Percentiles rank a stretch among this genome's conserved stretches.
phyloP scores from a whole-genome alignment of 2,797 vertebrate species.

The Silurus lanzhouensis region DNA sequence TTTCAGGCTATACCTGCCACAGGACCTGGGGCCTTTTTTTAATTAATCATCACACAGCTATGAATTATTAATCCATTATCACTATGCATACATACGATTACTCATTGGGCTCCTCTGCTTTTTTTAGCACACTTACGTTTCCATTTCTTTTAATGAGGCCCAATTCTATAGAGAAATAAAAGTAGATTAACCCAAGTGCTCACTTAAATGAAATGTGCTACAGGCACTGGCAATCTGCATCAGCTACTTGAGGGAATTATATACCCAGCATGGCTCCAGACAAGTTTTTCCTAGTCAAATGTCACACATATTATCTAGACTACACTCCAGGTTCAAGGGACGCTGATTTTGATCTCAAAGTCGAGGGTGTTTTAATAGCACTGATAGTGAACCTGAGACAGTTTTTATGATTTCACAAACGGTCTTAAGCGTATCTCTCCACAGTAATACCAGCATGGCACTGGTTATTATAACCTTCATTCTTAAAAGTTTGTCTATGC shows the following conservation, averaged over 20 bases:
- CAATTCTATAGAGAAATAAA: constrained; percentile 59
- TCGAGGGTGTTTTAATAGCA: constrained; percentile 1
- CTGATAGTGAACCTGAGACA: constrained; percentile 4
- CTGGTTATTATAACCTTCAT: neutral
- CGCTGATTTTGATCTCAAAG: constrained; percentile 8
- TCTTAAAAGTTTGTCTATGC: constrained; percentile 38
- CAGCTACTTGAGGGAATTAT: constrained; percentile 30
- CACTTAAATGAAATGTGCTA: constrained; percentile 50
- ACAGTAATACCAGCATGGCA: neutral
- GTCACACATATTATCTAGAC: constrained; percentile 20
- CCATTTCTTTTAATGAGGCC: constrained; percentile 66
- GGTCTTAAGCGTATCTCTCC: neutral
- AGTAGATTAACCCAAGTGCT: constrained; percentile 54
- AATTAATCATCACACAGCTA: constrained; percentile 79
- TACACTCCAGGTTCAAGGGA: constrained; percentile 7
- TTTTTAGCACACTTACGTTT: constrained; percentile 64
- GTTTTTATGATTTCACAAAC: neutral
- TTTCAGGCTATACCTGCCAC: constrained; percentile 75
- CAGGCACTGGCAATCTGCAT: constrained; percentile 14
- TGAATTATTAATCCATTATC: constrained; percentile 82
- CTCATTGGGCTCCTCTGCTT: constrained; percentile 63
- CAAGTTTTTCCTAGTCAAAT: constrained; percentile 24
- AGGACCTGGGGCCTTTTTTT: constrained; percentile 76
- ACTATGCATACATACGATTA: constrained; percentile 70
- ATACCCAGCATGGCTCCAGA: constrained; percentile 24